Conservation (phyloP, 1,140 invertebrate species). For the Bombus pyrosoma region DNA sequence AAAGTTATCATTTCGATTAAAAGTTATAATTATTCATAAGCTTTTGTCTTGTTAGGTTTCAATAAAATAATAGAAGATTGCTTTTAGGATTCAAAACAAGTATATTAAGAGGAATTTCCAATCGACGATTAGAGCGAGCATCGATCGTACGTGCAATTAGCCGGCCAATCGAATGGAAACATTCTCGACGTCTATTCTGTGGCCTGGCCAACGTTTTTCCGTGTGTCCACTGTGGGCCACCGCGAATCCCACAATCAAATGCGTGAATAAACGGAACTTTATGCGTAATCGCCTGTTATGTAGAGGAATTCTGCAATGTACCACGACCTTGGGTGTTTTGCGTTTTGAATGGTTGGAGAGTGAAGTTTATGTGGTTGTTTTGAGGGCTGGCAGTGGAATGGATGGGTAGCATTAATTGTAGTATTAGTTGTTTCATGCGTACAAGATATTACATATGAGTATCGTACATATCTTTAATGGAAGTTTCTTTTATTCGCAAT, state of each 20-base stretch:
- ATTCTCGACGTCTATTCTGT: slow-evolving; percentile 34
- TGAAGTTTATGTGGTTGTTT: background rate
- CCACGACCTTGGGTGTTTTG: background rate
- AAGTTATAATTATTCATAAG: too few species aligned
- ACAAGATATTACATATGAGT: too few species aligned
- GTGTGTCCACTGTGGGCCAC: background rate
- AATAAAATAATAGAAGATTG: too few species aligned
- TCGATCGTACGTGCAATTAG: slow-evolving; percentile 53
- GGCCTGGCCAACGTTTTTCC: slow-evolving; percentile 38
- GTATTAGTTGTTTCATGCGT: too few species aligned
- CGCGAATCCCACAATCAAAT: slow-evolving; percentile 19
- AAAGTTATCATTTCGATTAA: too few species aligned
- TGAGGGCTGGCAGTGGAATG: background rate
- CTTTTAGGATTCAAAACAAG: too few species aligned
- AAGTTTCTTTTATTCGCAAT: background rate
- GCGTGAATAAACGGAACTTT: slow-evolving; percentile 9
- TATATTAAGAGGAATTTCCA: too few species aligned
- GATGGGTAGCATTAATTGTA: too few species aligned
- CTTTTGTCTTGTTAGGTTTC: too few species aligned
- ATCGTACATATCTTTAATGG: background rate
- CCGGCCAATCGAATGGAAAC: slow-evolving; percentile 63
- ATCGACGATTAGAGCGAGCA: slow-evolving; percentile 37
- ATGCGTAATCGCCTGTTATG: background rate
- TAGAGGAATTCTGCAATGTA: background rate
- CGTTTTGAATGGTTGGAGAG: background rate